Conservation (phyloP, 2,888 invertebrate species). For the Rugalucina vietnamica region DNA sequence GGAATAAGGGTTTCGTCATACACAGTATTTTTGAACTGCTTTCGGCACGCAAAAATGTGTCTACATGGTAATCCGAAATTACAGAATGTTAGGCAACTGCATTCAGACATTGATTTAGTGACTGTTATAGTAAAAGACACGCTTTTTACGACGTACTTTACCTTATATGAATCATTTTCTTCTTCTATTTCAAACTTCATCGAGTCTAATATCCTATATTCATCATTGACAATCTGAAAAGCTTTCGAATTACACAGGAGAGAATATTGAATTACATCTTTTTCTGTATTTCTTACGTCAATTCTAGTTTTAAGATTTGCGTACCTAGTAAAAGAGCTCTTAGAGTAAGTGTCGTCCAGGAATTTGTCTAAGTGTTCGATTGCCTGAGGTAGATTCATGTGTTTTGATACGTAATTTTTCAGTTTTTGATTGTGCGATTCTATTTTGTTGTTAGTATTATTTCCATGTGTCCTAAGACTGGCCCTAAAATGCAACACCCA, state of each 20-base stretch:
- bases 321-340: not conserved
- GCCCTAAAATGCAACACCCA: slow-evolving; percentile 13
- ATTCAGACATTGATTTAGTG: not conserved
- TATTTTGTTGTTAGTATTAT: slow-evolving; percentile 11
- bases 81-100: not conserved
- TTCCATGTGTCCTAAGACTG: not conserved
- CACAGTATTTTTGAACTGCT: not conserved
- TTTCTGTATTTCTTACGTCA: not conserved
- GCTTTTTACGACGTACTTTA: not conserved
- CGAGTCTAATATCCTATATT: not conserved
- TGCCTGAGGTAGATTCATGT: not conserved
- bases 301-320: slow-evolving; percentile 8
- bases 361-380: not conserved
- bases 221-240: not conserved
- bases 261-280: slow-evolving; percentile 3
- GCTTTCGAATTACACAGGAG: not conserved
- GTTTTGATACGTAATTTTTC: slow-evolving; percentile 7
- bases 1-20: not conserved
- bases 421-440: slow-evolving; percentile 11
- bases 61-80: slow-evolving; percentile 13
- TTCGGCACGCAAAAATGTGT: slow-evolving; percentile 9
- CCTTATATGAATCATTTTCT: not conserved
- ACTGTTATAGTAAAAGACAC: not conserved
- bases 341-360: slow-evolving; percentile 5
- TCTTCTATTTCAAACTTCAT: not conserved